Percentiles rank a stretch among this genome's conserved stretches.
These are phyloP conservation scores for Cherax quadricarinatus DNA, from an alignment of 1,140 invertebrate species.

Conservation along the genomic window DNA sequence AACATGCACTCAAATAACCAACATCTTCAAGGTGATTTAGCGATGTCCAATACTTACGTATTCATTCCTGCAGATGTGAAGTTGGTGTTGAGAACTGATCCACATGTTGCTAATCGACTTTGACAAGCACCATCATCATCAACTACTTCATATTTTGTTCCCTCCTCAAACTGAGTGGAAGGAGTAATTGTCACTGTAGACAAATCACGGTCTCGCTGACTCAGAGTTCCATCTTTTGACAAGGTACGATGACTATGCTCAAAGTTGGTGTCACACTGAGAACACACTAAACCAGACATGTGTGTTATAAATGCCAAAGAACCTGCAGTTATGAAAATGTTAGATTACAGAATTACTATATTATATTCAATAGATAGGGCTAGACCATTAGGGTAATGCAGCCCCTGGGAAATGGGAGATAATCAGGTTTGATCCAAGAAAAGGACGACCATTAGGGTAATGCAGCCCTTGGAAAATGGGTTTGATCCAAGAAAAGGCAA, in stretches of 20 bases:
- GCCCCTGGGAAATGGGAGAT: too few species aligned
- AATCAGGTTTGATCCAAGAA: too few species aligned
- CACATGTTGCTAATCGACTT: constrained; percentile 53
- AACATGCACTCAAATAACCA: too few species aligned
- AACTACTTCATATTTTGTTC: background rate
- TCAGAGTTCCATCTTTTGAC: constrained; percentile 47
- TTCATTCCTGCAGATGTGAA: constrained; percentile 23
- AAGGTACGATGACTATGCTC: background rate
- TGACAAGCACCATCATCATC: constrained; percentile 60
- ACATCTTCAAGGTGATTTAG: too few species aligned
- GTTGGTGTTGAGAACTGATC: constrained; percentile 43
- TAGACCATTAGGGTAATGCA: too few species aligned
- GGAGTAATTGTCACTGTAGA: constrained; percentile 61
- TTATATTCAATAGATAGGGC: too few species aligned
- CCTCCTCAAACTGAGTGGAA: constrained; percentile 20
- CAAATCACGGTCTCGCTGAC: constrained; percentile 69
- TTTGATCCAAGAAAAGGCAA: too few species aligned
- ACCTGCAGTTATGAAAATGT: too few species aligned
- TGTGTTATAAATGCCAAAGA: too few species aligned
- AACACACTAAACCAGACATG: background rate
- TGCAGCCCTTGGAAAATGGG: too few species aligned
- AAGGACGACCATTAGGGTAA: too few species aligned
- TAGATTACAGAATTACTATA: too few species aligned
- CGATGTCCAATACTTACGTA: constrained; percentile 12
- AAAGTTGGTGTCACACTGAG: constrained; percentile 6